Percentiles rank a stretch among this genome's conserved stretches.
Conservation (phyloP, 2,113 vertebrate genomes). For the Manacus vitellinus region DNA sequence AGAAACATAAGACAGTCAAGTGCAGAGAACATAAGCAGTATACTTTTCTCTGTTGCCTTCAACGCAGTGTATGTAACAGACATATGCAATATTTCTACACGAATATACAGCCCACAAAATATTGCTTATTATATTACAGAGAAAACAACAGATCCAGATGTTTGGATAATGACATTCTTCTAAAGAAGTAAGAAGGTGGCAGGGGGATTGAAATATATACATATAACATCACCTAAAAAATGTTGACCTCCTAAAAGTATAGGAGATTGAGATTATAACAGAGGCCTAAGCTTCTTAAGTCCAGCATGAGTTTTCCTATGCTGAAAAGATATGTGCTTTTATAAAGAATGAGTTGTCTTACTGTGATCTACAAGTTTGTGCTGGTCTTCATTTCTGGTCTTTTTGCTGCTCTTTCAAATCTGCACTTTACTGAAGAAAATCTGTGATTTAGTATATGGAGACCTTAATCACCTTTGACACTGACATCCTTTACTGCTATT, state of each 20-base stretch:
- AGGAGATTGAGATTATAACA: neutral
- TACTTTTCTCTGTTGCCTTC: neutral
- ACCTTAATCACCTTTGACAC: neutral
- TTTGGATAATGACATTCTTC: constrained; percentile 28
- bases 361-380: neutral
- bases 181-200: neutral
- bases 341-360: neutral
- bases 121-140: constrained; percentile 34
- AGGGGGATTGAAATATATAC: neutral
- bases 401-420: neutral
- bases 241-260: neutral
- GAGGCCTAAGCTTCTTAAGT: neutral
- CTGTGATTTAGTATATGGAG: neutral
- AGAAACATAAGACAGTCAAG: neutral
- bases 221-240: neutral
- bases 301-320: neutral
- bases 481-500: neutral
- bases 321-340: neutral
- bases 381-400: neutral
- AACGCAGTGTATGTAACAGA: neutral
- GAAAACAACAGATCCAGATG: constrained; percentile 38
- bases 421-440: neutral
- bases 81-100: constrained; percentile 12
- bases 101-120: constrained; percentile 11
- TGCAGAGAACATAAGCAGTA: constrained; percentile 3